These are phyloP conservation scores for Heliconius nattereri DNA, from an alignment of 1,140 invertebrate species.

Conservation along the genomic window DNA sequence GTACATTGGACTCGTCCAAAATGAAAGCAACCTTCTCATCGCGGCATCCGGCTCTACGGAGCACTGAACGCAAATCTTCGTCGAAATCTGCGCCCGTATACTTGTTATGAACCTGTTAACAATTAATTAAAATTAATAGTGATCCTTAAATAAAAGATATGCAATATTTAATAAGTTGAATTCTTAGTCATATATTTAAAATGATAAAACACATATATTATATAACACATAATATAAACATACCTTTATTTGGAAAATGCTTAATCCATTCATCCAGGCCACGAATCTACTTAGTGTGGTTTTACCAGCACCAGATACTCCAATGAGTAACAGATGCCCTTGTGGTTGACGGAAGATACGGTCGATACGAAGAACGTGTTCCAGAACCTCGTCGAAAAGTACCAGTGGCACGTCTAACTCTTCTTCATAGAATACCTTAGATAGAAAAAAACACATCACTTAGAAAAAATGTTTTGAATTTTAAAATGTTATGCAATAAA, in stretches of 20 bases:
- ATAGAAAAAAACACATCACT: no score
- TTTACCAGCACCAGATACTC: slow-evolving; percentile 98
- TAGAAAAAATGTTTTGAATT: no score
- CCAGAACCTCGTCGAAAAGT: slow-evolving; percentile 98
- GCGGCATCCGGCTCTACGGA: slow-evolving; percentile 97
- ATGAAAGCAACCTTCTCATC: slow-evolving; percentile 99
- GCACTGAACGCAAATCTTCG: slow-evolving; percentile 96
- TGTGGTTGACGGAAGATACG: slow-evolving; percentile 99
- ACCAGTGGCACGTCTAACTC: slow-evolving; percentile 99
- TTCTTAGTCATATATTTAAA: no score
- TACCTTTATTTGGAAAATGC: slow-evolving; percentile 98
- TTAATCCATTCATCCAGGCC: slow-evolving; percentile 99
- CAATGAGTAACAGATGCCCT: slow-evolving; percentile 97
- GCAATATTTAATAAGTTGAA: no score
- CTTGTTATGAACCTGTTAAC: slow-evolving; percentile 95
- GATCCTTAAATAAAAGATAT: no score
- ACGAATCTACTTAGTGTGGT: slow-evolving; percentile 99
- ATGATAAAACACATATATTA: no score
- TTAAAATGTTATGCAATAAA: not conserved
- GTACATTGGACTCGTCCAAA: slow-evolving; percentile 98
- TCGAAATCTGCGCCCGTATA: slow-evolving; percentile 99
- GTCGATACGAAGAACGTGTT: slow-evolving; percentile 99
- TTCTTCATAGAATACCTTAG: slow-evolving; percentile 98
- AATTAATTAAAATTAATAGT: not conserved
- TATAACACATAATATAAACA: not conserved